Evolutionary conservation across 2,888 invertebrate species (phyloP).

Genomic region (Tenodera sinensis): DNA sequence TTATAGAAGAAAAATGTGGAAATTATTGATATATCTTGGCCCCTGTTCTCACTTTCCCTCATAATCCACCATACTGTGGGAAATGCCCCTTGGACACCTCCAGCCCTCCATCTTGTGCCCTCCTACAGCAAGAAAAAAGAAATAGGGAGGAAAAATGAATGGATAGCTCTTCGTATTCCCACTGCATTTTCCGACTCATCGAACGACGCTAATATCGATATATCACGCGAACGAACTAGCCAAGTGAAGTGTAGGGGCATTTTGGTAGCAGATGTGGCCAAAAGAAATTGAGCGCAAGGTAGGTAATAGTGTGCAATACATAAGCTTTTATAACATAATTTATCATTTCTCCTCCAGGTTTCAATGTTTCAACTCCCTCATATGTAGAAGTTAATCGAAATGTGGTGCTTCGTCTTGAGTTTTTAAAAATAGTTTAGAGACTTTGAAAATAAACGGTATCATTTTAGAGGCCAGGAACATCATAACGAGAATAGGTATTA

Average conservation of each 20-base stretch:
- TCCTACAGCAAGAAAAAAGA: not conserved
- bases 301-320: not conserved
- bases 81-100: constrained; percentile 3
- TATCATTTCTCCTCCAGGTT: not conserved
- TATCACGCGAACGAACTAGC: constrained; percentile 22
- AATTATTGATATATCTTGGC: constrained; percentile 15
- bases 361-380: not conserved
- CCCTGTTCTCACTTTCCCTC: not conserved
- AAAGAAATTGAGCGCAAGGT: not conserved
- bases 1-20: constrained; percentile 17
- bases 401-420: too few relatives aligned
- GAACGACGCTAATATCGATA: constrained; percentile 26
- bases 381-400: not conserved
- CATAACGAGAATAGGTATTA: too few relatives aligned
- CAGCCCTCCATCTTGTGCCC: not conserved
- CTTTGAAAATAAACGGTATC: too few relatives aligned
- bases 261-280: not conserved
- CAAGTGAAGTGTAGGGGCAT: not conserved
- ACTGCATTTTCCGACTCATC: constrained; percentile 23
- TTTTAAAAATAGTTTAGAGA: too few relatives aligned
- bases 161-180: not conserved
- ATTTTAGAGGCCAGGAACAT: too few relatives aligned
- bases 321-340: not conserved
- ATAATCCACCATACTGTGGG: not conserved
- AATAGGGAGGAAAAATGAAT: not conserved